Evolutionary conservation across 2,888 invertebrate genomes (phyloP).

Genomic region (Pinctada fucata): DNA sequence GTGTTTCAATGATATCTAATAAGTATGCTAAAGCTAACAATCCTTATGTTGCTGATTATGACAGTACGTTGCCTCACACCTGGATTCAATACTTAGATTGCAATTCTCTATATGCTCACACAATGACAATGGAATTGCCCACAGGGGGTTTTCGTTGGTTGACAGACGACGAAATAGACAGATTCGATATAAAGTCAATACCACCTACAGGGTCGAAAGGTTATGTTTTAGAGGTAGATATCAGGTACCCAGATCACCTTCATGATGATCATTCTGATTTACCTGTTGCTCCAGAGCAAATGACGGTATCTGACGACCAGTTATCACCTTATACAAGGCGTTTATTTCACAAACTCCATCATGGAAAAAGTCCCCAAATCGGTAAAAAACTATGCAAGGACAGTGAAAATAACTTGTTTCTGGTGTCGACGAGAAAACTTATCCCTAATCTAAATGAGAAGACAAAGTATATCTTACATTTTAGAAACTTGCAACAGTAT

Average conservation of each 20-base stretch:
- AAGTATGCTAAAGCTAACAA: conserved; percentile 43
- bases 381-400: too few relatives aligned
- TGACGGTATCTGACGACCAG: conserved; percentile 14
- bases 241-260: conserved; percentile 16
- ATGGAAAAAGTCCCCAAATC: too few relatives aligned
- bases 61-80: conserved; percentile 15
- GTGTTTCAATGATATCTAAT: conserved; percentile 39
- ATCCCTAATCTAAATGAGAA: too few relatives aligned
- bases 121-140: conserved; percentile 20
- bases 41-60: conserved; percentile 35
- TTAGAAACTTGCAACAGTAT: too few relatives aligned
- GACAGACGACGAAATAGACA: conserved; percentile 15
- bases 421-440: too few relatives aligned
- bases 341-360: too few relatives aligned
- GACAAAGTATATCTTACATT: too few relatives aligned
- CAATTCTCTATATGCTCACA: conserved; percentile 23
- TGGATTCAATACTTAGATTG: conserved; percentile 39
- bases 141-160: conserved; percentile 25
- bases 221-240: conserved; percentile 26
- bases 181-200: conserved; percentile 20
- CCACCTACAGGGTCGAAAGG: conserved; percentile 12
- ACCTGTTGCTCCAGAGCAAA: conserved; percentile 25
- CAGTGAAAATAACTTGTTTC: too few relatives aligned
- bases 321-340: conserved; percentile 15
- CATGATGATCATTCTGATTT: conserved; percentile 24